Base-by-base conservation (phyloP, 1,140 invertebrate genomes). In the Drosophila chauvacae region DNA sequence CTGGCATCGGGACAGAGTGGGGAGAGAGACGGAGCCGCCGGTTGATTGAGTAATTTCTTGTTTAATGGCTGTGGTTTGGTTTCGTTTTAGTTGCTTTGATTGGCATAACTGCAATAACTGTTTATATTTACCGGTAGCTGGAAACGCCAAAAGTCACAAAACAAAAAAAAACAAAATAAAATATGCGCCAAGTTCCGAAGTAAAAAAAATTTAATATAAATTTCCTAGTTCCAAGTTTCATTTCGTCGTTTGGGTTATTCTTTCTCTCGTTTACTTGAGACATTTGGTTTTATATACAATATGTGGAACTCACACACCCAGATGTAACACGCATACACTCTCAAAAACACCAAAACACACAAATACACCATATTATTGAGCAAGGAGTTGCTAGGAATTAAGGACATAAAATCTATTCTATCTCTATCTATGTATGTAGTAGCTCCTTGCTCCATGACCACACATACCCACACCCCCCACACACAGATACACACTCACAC, bases 1-100 rank as follows among this genome's bases (percentile, higher is more conserved):
- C 9, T 2, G 53, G 9, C 18, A 10, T 9, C 39, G 51, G 14
- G 65, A 37, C 69, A 71, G 65, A 51, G 69, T 59, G 37, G 69
- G 37, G 69, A 39, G 44, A 58, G 45, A 60, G 63, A 26, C 41
- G 41, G 53, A 28, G 41, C 33, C 56, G 58, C 56, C 20, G 18
- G 44, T 68, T 56, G 37, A 41, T 71, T 73, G 51, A 39, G 57
- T 55, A 64, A 64, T 47, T 60, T 80, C 55, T 51, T 58, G 42
- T 76, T 66, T 72, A 69, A 55, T 86, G 84, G 84, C 84, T 86
- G 76, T 86, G 83, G 83, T 72, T 87, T 86, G 71, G 55, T 83
- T 83, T 72, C 23, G 69, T 70, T 86, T 86, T 74, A 63, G 69
- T 82, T 79, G 76, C 81, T 83, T 83, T 74, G 44, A 70, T 63